Evolutionary conservation across 2,113 vertebrate genomes (phyloP), one percentile per base, ranked within the genome.

Genomic region (Platysteira castanea): DNA sequence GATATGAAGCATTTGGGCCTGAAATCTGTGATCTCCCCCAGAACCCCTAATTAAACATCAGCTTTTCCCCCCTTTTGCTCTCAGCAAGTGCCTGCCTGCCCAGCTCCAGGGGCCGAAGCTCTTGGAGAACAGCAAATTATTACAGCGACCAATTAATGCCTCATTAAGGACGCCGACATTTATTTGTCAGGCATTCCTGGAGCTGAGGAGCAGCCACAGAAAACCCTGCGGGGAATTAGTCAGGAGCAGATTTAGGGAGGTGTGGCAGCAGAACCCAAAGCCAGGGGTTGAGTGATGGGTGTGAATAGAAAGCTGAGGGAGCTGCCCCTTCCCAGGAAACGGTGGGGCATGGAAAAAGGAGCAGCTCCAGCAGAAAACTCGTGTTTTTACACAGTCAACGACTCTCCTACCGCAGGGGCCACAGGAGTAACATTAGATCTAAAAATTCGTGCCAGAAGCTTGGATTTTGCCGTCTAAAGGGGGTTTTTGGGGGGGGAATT

Each of bases 201-300:
- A 10, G 52, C 52, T 11, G 46, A 84, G 93, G 19, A 71, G 74
- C 96, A 68, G 69, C 74, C 93, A 87, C 80, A 57, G 54, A 89
- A 95, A 89, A 65, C 93, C 96, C 91, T 10, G 91, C 13, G 85
- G 89, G 93, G 74, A 44, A 84, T 96, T 75, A 84, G 84, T 97
- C 95, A 96, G 68, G 31, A 26, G 90, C 73, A 64, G 60, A 49
- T 84, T 78, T 47, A 11, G 70, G 56, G 44, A 87, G 95, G 94
- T 91, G 95, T 75, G 94, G 94, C 18, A 13, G 73, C 81, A 96
- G 68, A 87, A 56, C 39, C 39, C 91, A 41, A 81, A 92, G 41
- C 63, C 79, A 15, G 56, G 12, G 27, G 9, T 8, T 78, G 94
- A 77, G 57, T 52, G 88, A 88, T 54, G 79, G 56, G 63, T 18